These are phyloP conservation scores for Enteromius viviparus DNA, from an alignment of 2,797 vertebrate genomes.

Conservation along the genomic window DNA sequence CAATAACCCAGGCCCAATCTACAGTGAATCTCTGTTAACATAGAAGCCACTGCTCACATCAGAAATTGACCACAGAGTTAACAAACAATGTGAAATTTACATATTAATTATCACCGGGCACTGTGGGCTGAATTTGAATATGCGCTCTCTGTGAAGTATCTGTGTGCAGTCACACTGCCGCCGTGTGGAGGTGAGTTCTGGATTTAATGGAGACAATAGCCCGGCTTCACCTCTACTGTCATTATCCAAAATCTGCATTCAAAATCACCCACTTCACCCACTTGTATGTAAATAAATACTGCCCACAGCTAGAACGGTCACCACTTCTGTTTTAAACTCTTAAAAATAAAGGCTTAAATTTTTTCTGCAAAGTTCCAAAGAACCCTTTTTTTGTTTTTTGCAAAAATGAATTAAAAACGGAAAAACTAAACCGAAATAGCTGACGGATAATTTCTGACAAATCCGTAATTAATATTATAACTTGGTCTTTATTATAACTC, in stretches of 20 bases:
- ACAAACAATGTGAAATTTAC: constrained; percentile 83
- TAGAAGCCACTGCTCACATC: constrained; percentile 77
- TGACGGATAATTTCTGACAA: neutral
- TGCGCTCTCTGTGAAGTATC: constrained; percentile 49
- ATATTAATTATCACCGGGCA: constrained; percentile 81
- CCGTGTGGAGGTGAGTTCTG: constrained; percentile 68
- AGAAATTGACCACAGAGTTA: constrained; percentile 80
- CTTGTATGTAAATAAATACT: constrained; percentile 19
- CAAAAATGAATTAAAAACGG: too few species aligned
- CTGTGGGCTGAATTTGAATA: constrained; percentile 78
- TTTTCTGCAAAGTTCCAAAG: neutral
- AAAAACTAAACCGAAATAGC: too few species aligned
- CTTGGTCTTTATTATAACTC: neutral
- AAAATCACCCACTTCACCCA: neutral
- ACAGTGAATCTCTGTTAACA: constrained; percentile 83
- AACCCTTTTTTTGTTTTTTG: neutral
- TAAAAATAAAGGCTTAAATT: neutral
- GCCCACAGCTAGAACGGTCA: neutral
- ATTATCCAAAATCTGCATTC: constrained; percentile 24
- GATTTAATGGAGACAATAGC: constrained; percentile 56
- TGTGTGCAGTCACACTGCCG: constrained; percentile 70
- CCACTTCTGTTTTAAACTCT: neutral
- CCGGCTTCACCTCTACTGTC: constrained; percentile 24
- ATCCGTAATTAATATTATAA: neutral
- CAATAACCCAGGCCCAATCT: constrained; percentile 76